Conservation (phyloP, 1,140 invertebrate species). For the Drosophila truncata region DNA sequence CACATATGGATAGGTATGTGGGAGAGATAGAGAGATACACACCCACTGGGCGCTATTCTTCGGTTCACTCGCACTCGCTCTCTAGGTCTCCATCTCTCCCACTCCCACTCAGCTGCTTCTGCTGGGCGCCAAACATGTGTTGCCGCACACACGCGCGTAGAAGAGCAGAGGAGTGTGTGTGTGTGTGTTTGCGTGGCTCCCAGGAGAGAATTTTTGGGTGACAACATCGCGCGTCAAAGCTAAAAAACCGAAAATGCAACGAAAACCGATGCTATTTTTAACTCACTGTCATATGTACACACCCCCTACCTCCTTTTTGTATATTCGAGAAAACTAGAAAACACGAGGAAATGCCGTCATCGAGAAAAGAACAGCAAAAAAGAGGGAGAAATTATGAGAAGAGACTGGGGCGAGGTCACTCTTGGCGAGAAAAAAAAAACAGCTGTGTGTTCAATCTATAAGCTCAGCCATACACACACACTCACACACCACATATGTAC, state of each 20-base stretch:
- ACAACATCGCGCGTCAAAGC: conserved; percentile 45
- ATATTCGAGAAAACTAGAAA: conserved; percentile 9
- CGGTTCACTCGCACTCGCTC: conserved; percentile 73
- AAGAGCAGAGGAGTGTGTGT: neutral
- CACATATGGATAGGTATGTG: conserved; percentile 8
- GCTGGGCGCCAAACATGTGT: conserved; percentile 79
- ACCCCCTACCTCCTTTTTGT: neutral
- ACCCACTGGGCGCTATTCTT: conserved; percentile 11
- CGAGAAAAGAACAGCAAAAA: conserved; percentile 35
- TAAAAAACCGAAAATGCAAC: conserved; percentile 33
- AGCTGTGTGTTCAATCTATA: conserved; percentile 58
- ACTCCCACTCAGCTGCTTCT: conserved; percentile 68
- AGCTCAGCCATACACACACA: conserved; percentile 21
- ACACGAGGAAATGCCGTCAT: conserved; percentile 67
- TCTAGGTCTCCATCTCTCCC: conserved; percentile 19
- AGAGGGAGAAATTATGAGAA: conserved; percentile 9
- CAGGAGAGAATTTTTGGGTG: conserved; percentile 40
- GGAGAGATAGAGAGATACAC: conserved; percentile 14
- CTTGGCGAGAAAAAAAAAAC: conserved; percentile 34
- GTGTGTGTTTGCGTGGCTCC: conserved; percentile 10
- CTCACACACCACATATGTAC: neutral
- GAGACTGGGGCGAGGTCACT: conserved; percentile 64
- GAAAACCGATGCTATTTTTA: conserved; percentile 42
- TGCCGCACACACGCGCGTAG: conserved; percentile 26
- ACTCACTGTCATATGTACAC: conserved; percentile 10